phyloP scores from a whole-genome alignment of 2,797 vertebrate species.

The Oophaga sylvatica region DNA sequence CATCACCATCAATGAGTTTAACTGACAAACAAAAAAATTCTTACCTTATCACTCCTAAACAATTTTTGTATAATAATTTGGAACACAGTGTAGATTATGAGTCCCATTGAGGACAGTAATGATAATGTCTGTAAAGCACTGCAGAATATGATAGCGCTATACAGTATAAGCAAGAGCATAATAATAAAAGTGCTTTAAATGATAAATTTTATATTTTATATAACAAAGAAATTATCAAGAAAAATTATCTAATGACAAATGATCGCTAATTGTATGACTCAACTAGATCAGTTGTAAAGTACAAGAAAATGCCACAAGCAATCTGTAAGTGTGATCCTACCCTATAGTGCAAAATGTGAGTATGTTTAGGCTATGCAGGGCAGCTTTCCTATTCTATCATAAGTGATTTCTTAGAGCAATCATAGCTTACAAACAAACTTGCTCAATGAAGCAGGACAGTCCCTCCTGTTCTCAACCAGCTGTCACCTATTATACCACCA shows the following conservation, averaged over 20 bases:
- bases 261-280: not conserved
- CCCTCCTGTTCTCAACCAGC: conserved; percentile 17
- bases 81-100: no score
- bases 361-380: not conserved
- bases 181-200: no score
- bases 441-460: conserved; percentile 36
- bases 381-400: not conserved
- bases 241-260: not conserved
- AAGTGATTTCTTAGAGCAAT: not conserved
- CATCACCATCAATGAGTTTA: no score
- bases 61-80: no score
- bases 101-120: no score
- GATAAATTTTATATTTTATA: no score
- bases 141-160: no score
- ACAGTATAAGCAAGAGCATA: no score
- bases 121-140: no score
- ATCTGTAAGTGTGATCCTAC: not conserved
- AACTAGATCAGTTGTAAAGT: not conserved
- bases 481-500: conserved; percentile 17
- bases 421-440: conserved; percentile 29
- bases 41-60: no score
- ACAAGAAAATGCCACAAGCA: not conserved
- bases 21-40: no score
- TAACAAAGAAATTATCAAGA: not conserved
- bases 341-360: not conserved